Conservation (phyloP, 1,140 invertebrate species). For the Halesus radiatus region DNA sequence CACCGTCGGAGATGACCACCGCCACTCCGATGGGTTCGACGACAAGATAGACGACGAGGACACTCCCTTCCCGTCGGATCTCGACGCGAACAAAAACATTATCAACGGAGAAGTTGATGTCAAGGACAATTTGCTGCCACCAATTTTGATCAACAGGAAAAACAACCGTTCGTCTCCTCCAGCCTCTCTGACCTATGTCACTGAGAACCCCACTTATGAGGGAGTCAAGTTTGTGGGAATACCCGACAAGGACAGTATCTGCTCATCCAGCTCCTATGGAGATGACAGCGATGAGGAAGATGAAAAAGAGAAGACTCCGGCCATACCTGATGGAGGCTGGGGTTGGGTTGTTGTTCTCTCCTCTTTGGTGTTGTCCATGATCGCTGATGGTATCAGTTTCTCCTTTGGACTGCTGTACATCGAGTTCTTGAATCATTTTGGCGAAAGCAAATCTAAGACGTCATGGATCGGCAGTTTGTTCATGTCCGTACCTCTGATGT, state of each 20-base stretch:
- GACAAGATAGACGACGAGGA: conserved; percentile 56
- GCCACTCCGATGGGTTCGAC: conserved; percentile 56
- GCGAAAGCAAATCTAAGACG: conserved; percentile 84
- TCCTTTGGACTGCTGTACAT: conserved; percentile 92
- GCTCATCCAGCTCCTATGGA: conserved; percentile 64
- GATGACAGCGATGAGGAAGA: conserved; percentile 59
- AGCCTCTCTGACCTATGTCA: conserved; percentile 37
- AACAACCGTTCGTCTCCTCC: conserved; percentile 18
- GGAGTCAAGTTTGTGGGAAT: conserved; percentile 69
- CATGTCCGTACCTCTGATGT: conserved; percentile 88
- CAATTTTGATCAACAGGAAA: conserved; percentile 21
- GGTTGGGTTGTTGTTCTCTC: conserved; percentile 92
- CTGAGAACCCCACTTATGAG: conserved; percentile 59
- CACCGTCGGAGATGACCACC: conserved; percentile 59
- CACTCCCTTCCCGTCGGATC: conserved; percentile 37
- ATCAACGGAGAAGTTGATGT: conserved; percentile 14
- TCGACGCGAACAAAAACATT: conserved; percentile 52
- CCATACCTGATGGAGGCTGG: conserved; percentile 81
- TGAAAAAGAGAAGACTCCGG: conserved; percentile 60
- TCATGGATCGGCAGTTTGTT: conserved; percentile 91
- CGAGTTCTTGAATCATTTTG: conserved; percentile 89
- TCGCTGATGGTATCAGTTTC: conserved; percentile 96
- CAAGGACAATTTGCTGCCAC: conserved; percentile 23
- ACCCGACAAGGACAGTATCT: conserved; percentile 69
- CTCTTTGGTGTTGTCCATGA: conserved; percentile 88